These are phyloP conservation scores for Guaruba guarouba DNA, from an alignment of 2,113 vertebrate species.

Conservation along the genomic window DNA sequence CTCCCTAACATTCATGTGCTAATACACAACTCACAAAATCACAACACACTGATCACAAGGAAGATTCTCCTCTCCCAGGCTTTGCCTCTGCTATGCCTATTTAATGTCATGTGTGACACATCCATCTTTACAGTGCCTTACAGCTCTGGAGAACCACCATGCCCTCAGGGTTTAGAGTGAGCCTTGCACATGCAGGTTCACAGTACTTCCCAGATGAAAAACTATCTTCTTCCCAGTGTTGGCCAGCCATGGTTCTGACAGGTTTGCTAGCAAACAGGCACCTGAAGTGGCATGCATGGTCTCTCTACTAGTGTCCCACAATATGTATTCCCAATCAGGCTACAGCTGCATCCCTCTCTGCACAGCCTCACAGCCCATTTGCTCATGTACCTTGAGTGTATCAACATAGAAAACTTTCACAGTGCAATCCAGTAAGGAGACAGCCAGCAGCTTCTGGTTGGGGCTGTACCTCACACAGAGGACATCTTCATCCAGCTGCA, in stretches of 20 bases:
- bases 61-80: neutral
- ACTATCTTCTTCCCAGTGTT: neutral
- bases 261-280: neutral
- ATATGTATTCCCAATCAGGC: neutral
- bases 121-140: neutral
- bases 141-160: neutral
- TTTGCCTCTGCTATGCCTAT: neutral
- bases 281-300: neutral
- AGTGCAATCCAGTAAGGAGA: conserved; percentile 91
- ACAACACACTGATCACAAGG: neutral
- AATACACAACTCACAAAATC: neutral
- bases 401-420: conserved; percentile 95
- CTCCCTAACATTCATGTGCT: neutral
- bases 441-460: conserved; percentile 86
- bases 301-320: neutral
- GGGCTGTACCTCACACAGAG: conserved; percentile 90
- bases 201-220: neutral
- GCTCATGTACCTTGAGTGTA: conserved; percentile 84
- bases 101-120: neutral
- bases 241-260: neutral
- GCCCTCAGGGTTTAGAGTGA: neutral
- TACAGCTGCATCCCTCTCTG: neutral
- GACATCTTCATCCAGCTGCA: conserved; percentile 94
- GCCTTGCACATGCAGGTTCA: neutral
- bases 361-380: neutral